Conservation (phyloP, 1,140 invertebrate genomes). For the Zaprionus davidi region DNA sequence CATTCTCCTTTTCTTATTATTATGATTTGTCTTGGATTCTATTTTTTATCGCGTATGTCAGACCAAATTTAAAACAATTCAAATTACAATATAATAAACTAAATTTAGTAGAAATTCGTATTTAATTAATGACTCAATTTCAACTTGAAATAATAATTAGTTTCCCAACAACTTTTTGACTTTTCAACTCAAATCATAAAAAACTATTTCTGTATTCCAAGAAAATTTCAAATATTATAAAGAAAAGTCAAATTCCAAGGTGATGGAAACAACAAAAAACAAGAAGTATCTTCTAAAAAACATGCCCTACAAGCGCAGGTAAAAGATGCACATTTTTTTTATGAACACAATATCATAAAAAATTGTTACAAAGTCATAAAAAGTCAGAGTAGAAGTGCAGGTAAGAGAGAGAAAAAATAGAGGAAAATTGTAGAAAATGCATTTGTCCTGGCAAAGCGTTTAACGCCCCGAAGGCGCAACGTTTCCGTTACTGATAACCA, state of each 20-base stretch:
- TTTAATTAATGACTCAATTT: not conserved
- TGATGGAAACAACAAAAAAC: constrained; percentile 37
- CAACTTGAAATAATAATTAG: constrained; percentile 9
- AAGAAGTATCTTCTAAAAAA: constrained; percentile 47
- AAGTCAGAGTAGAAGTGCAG: constrained; percentile 61
- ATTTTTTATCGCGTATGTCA: constrained; percentile 24
- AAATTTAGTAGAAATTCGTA: not conserved
- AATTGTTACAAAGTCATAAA: constrained; percentile 82
- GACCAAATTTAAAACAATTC: not conserved
- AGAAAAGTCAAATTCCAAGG: constrained; percentile 75
- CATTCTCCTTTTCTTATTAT: constrained; percentile 43
- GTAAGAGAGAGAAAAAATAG: constrained; percentile 35
- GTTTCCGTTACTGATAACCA: constrained; percentile 72
- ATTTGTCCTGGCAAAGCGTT: constrained; percentile 63
- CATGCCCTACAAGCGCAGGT: constrained; percentile 35
- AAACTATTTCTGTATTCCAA: constrained; percentile 21
- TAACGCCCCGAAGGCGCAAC: constrained; percentile 55
- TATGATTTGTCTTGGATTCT: constrained; percentile 62
- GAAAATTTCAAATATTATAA: constrained; percentile 71
- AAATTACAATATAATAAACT: not conserved
- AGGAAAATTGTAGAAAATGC: constrained; percentile 38
- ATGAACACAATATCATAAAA: constrained; percentile 72
- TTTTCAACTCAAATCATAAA: constrained; percentile 32
- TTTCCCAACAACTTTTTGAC: constrained; percentile 27
- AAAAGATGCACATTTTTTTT: constrained; percentile 58